Evolutionary conservation across 2,888 invertebrate species (phyloP), one percentile per base, ranked within the genome.

Genomic region (Leptogaster cylindrica): DNA sequence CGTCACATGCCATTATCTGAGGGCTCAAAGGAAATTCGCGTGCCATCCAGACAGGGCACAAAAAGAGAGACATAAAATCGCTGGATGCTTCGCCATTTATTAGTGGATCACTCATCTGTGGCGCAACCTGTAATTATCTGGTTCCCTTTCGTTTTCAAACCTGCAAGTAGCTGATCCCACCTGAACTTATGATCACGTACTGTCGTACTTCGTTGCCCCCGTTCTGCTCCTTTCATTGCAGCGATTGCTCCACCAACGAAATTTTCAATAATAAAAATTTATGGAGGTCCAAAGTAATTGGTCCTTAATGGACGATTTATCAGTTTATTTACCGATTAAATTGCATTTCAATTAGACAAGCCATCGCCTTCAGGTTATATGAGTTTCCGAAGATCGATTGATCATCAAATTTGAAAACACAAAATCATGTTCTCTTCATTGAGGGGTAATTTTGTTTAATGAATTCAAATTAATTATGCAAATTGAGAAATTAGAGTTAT

Each of bases 231-330:
- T 12, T 18, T 28, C 23, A 4, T 44, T 28, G 41, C 46, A 27
- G 25, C 39, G 58, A 55, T 27, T 8, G 61, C 16, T 41, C 12
- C 2, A 5, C 46, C 50, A 50, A 23, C 36, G 44, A 16, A 61
- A 61, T 61, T 61, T 61, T 61, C 44, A 61, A 61, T 44, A 61
- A 61, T 61, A 61, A 61, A 61, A 61, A 61, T 61, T 61, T 61
- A 61, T 61, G 61, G 44, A 44, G 61, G 61, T 61, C 61, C 44
- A 44, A 61, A 44, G 44, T 61, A 61, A 61, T 61, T 61, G 41
- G 28, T 27, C 27, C 31, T 61, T 61, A 61, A 61, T 61, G 44
- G 61, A 36, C 61, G 61, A 44, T 61, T 61, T 61, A 61, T 61
- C 44, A 61, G 61, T 61, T 61, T 61, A 61, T 61, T 61, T 44